Base-by-base conservation (phyloP, 2,113 vertebrate species). In the Mirza zaza region DNA sequence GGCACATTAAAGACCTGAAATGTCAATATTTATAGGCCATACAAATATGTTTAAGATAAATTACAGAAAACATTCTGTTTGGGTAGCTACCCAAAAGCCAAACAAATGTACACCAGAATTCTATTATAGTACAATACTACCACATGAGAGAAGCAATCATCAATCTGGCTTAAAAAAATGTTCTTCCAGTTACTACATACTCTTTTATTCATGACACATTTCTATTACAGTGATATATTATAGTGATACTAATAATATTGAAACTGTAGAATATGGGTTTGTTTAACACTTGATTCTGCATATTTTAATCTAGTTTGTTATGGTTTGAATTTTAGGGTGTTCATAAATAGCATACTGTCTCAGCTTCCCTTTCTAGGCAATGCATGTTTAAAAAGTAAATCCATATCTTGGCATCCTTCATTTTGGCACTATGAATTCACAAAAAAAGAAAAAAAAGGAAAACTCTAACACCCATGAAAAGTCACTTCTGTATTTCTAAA, bases 401-500 rank as follows among this genome's bases (percentile, higher is more conserved):
- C 39, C 20, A 0, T 8, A 10, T 70, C 61, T 48, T 52, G 65
- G 29, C 20, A 18, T n/a, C 39, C 5, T 87, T 50, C 52, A 45
- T 67, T 67, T 10, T 3, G 20, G 45, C 76, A 87, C 32, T 17
- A 77, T 6, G 17, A 81, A 73, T 75, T 92, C 68, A 71, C 77
- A 57, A 34, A 71, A 87, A 48, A 52, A 85, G 27, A 70, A 87
- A 45, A 59, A 92, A 90, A 85, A 12, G 36, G 57, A 71, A 87
- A 92, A 87, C 32, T n/a, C n/a, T 55, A 79, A 80, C 13, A 87
- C 9, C 39, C 55, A 42, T 12, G 27, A 42, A 73, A 94, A 95
- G 71, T 85, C 59, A 63, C 36, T 94, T 57, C 57, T 70, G 50
- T 87, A 20, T 94, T 57, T 91, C 85, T 81, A 92, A 97, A 96